Evolutionary conservation across 2,888 invertebrate genomes (phyloP).

Genomic region (Brachypalpus laphriformis): DNA sequence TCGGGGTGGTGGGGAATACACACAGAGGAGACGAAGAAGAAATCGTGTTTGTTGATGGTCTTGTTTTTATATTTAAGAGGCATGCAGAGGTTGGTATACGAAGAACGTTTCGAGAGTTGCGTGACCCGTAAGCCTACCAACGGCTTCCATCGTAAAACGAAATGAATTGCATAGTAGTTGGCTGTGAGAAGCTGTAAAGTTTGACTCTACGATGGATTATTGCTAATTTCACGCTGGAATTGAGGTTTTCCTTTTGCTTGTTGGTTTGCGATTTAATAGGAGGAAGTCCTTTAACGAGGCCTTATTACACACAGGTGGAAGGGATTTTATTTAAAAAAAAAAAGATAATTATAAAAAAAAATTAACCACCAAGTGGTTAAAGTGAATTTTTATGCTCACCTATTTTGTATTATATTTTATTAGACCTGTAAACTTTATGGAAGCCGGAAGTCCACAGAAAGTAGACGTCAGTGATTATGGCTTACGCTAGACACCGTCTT

Average conservation of each 20-base stretch:
- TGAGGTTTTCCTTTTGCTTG: constrained; percentile 22
- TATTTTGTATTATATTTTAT: constrained; percentile 30
- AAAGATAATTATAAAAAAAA: background rate
- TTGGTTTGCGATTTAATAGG: constrained; percentile 45
- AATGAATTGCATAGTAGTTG: constrained; percentile 49
- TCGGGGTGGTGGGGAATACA: background rate
- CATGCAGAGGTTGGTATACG: constrained; percentile 45
- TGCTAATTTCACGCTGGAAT: constrained; percentile 70
- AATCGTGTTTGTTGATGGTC: constrained; percentile 60
- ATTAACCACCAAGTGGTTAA: constrained; percentile 40
- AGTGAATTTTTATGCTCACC: constrained; percentile 5
- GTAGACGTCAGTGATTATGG: background rate
- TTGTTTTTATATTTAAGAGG: constrained; percentile 42
- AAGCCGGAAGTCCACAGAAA: background rate
- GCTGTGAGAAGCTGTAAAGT: constrained; percentile 66
- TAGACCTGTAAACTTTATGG: background rate
- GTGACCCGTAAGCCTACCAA: constrained; percentile 70
- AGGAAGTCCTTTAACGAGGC: constrained; percentile 71
- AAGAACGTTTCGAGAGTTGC: constrained; percentile 60
- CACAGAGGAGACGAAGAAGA: background rate
- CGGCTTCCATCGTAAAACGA: constrained; percentile 68
- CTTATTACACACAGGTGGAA: constrained; percentile 40
- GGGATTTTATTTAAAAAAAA: constrained; percentile 13
- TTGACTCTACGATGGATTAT: constrained; percentile 64
- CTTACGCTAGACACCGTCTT: background rate